Conservation (phyloP, 2,888 invertebrate genomes). For the Cantharis lateralis region DNA sequence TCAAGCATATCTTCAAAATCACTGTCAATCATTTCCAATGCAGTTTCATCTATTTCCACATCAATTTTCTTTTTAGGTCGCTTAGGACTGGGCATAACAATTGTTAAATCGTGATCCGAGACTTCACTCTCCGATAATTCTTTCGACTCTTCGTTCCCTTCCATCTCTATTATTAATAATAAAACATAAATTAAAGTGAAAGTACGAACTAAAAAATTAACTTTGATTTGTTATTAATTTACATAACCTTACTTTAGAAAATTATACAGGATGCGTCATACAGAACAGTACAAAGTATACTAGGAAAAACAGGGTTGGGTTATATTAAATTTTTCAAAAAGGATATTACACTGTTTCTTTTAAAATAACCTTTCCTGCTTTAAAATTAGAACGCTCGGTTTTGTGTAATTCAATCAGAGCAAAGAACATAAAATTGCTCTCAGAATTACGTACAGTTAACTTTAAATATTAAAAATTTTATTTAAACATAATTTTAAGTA, state of each 20-base stretch:
- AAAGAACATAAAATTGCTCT: neutral
- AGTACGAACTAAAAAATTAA: neutral
- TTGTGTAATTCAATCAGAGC: no score
- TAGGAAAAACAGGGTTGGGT: no score
- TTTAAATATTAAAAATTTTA: neutral
- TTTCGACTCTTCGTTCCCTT: neutral
- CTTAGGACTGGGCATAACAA: conserved; percentile 33
- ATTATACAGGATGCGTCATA: neutral
- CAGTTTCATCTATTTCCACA: conserved; percentile 37
- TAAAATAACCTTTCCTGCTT: no score
- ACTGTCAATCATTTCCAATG: conserved; percentile 65
- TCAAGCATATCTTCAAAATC: conserved; percentile 75
- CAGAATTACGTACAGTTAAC: neutral
- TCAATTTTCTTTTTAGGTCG: conserved; percentile 18
- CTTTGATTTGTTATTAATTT: neutral
- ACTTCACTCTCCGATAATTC: conserved; percentile 29
- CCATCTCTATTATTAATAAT: neutral
- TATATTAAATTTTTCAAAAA: no score
- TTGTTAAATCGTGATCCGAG: conserved; percentile 33
- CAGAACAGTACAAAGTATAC: no score
- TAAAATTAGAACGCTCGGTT: no score
- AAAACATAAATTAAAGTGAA: neutral
- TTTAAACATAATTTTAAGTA: neutral
- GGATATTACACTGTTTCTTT: no score
- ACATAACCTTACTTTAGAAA: neutral